Evolutionary conservation across 2,113 vertebrate genomes (phyloP), one percentile per base, ranked within the genome.

Genomic region (Pterocles orientalis): DNA sequence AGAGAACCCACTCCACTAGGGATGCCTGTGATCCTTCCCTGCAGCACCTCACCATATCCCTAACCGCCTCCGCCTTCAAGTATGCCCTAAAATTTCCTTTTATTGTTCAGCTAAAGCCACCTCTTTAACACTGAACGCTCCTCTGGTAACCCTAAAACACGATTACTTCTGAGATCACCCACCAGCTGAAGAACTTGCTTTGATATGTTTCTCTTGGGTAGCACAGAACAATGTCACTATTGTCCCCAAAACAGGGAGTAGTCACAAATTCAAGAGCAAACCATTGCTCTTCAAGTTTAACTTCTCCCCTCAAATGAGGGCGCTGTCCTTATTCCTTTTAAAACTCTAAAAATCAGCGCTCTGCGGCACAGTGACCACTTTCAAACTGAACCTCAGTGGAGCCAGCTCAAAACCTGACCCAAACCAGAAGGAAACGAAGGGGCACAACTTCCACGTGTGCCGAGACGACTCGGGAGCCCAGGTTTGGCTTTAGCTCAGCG

Each of bases 201-300:
- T 0, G 56, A n/a, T 41, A 70, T 2, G 6, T 86, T 88, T 28
- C 65, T 78, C 68, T 65, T 21, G 80, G 91, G 50, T 16, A 54
- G 80, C 58, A 51, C 31, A 89, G 90, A 94, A 87, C 90, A 94
- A 87, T 48, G 84, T 57, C 29, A 24, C 75, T 23, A 47, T 68
- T 95, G 95, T 92, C 96, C 92, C 78, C 87, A 43, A 29, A 68
- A 1, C 64, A 78, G 81, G 86, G 77, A 2, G 77, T 16, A 82
- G 78, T 23, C 92, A 7, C 28, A 47, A 84, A 77, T 18, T 86
- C 84, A 47, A 78, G 85, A 53, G 56, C 69, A 93, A 91, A 82
- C 51, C 66, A 18, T 47, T 34, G 83, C 88, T 39, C 39, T 39
- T 82, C 81, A 17, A 29, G 61, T 66, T 81, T 50, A 61, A 77